Conservation (phyloP, 2,888 invertebrate genomes). For the Athetis lepigone region DNA sequence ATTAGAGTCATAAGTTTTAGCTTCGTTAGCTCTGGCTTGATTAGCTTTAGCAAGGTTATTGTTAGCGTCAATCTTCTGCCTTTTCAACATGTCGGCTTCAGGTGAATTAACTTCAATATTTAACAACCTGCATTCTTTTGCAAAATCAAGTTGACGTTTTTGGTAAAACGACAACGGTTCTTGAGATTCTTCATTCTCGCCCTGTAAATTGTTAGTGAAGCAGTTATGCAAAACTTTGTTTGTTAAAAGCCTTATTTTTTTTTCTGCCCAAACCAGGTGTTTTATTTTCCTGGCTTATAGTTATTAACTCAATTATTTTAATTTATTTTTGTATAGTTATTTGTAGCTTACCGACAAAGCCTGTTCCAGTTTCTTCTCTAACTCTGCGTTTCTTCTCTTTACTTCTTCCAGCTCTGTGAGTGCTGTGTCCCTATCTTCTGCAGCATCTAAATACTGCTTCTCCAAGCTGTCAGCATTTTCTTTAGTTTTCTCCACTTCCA, state of each 20-base stretch:
- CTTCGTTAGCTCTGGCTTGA: slow-evolving; percentile 41
- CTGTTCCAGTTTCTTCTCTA: slow-evolving; percentile 94
- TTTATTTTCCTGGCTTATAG: neutral
- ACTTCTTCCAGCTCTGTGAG: slow-evolving; percentile 95
- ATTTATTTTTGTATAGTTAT: neutral
- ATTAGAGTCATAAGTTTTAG: slow-evolving; percentile 77
- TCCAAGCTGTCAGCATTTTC: slow-evolving; percentile 95
- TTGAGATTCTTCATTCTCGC: slow-evolving; percentile 79
- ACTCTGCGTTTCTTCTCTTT: slow-evolving; percentile 93
- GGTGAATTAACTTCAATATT: slow-evolving; percentile 83
- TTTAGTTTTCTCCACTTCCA: slow-evolving; percentile 94
- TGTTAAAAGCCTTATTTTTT: neutral
- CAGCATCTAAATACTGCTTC: slow-evolving; percentile 94
- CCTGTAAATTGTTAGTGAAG: slow-evolving; percentile 82
- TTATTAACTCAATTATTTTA: neutral
- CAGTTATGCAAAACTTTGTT: slow-evolving; percentile 45
- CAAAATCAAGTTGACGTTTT: slow-evolving; percentile 86
- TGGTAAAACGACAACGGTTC: slow-evolving; percentile 87
- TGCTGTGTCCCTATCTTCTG: slow-evolving; percentile 94
- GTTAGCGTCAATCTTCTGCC: slow-evolving; percentile 75
- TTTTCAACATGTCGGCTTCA: slow-evolving; percentile 80
- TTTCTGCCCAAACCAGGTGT: neutral
- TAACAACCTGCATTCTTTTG: slow-evolving; percentile 87
- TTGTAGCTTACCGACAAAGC: slow-evolving; percentile 88
- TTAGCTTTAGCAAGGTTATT: slow-evolving; percentile 77